A percentile compares a stretch with the other conserved stretches of the same genome.
These are phyloP conservation scores for Tinea trinotella DNA, from an alignment of 2,888 invertebrate species.

Conservation along the genomic window DNA sequence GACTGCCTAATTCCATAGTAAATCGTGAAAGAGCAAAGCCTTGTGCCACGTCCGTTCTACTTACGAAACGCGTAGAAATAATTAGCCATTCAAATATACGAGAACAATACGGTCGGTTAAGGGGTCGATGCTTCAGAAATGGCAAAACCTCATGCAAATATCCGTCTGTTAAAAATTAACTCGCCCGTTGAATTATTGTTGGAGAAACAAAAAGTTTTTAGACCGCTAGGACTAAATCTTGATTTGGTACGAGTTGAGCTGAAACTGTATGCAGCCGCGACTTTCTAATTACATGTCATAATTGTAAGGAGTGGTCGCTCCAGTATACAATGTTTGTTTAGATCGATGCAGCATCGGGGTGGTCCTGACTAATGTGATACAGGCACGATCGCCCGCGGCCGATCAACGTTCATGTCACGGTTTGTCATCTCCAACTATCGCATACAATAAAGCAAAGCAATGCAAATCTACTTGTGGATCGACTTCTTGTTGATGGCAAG, in stretches of 20 bases:
- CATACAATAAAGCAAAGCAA: neutral
- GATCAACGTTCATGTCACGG: conserved; percentile 1
- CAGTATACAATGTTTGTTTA: conserved; percentile 12
- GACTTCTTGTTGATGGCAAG: neutral
- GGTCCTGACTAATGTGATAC: conserved; percentile 52
- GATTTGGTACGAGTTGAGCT: neutral
- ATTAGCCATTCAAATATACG: conserved; percentile 53
- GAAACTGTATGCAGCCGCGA: neutral
- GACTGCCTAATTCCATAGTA: conserved; percentile 13
- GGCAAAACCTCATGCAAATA: conserved; percentile 50
- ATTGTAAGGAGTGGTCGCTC: conserved; percentile 1
- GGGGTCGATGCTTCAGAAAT: conserved; percentile 39
- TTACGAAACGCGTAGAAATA: conserved; percentile 53
- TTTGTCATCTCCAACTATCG: conserved; percentile 4
- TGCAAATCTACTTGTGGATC: conserved; percentile 6
- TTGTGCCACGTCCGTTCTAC: conserved; percentile 40
- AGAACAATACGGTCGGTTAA: conserved; percentile 56
- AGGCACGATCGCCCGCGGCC: conserved; percentile 27
- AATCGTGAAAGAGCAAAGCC: conserved; percentile 31
- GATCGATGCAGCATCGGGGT: conserved; percentile 30
- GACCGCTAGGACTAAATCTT: conserved; percentile 30
- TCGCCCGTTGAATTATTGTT: conserved; percentile 39
- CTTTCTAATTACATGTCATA: conserved; percentile 13
- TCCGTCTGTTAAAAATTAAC: conserved; percentile 44
- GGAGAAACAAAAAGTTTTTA: conserved; percentile 37